Conservation (phyloP, 92 coral and sea anemone species). For the Siderastrea radians region DNA sequence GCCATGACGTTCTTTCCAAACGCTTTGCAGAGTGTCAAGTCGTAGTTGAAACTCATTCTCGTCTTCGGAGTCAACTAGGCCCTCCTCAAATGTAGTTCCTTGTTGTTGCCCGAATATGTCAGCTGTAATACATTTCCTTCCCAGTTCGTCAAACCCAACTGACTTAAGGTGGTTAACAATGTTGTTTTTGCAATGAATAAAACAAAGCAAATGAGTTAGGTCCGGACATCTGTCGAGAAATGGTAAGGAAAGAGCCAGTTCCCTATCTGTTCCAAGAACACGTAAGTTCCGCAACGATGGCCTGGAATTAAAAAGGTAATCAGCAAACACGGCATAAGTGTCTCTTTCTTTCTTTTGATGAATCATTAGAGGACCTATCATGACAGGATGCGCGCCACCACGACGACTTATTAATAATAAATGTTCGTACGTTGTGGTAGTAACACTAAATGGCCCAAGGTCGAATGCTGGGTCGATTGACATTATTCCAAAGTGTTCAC, state of each 20-base stretch:
- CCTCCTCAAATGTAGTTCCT: conserved; percentile 42
- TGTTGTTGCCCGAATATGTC: conserved; percentile 52
- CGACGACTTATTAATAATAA: conserved; percentile 12
- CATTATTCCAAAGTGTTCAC: conserved; percentile 12
- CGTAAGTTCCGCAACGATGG: background rate
- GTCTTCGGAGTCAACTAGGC: conserved; percentile 35
- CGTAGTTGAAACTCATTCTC: conserved; percentile 34
- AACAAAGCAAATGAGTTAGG: conserved; percentile 36
- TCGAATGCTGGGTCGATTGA: conserved; percentile 46
- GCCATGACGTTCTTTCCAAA: background rate
- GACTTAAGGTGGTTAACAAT: conserved; percentile 35
- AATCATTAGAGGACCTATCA: conserved; percentile 54
- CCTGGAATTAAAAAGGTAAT: background rate
- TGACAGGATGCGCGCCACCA: conserved; percentile 42
- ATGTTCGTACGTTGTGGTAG: conserved; percentile 54
- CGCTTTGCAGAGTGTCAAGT: conserved; percentile 12
- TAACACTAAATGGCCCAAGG: conserved; percentile 56
- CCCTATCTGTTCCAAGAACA: conserved; percentile 36
- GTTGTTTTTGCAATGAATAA: conserved; percentile 51
- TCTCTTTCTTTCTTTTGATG: conserved; percentile 57
- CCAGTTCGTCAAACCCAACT: conserved; percentile 34
- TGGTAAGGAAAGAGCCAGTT: conserved; percentile 37
- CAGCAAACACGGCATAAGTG: conserved; percentile 32
- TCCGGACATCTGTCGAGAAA: conserved; percentile 33
- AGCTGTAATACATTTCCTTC: conserved; percentile 13